phyloP scores from a whole-genome alignment of 2,888 invertebrate genomes.

The Furcula furcula region DNA sequence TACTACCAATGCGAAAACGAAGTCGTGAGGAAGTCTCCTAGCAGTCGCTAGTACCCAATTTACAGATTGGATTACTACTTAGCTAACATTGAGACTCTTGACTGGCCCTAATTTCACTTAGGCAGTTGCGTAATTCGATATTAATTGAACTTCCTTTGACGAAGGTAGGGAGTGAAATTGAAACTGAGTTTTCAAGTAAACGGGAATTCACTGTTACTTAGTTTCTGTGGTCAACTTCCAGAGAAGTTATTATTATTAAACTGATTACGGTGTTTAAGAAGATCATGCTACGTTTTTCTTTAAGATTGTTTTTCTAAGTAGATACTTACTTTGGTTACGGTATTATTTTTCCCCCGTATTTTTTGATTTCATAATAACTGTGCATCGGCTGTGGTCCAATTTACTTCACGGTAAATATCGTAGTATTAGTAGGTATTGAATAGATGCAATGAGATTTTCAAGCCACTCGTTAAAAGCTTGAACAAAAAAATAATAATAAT shows the following conservation, averaged over 20 bases:
- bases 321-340: slow-evolving; percentile 6
- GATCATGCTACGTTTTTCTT: slow-evolving; percentile 8
- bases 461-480: slow-evolving; percentile 11
- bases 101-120: slow-evolving; percentile 19
- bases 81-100: slow-evolving; percentile 9
- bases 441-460: slow-evolving; percentile 21
- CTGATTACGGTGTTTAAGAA: slow-evolving; percentile 21
- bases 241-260: slow-evolving; percentile 27
- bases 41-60: too few relatives aligned
- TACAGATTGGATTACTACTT: not conserved
- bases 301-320: too few relatives aligned
- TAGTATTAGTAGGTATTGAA: slow-evolving; percentile 26
- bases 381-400: slow-evolving; percentile 25
- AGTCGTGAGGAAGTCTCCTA: too few relatives aligned
- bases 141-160: slow-evolving; percentile 31
- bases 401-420: slow-evolving; percentile 28
- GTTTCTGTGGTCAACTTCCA: slow-evolving; percentile 30
- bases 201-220: slow-evolving; percentile 23
- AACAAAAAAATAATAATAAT: too few relatives aligned
- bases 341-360: too few relatives aligned
- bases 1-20: too few relatives aligned
- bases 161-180: slow-evolving; percentile 28
- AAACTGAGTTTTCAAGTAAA: slow-evolving; percentile 27
- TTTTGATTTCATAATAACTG: slow-evolving; percentile 3
- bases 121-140: slow-evolving; percentile 27